Percentiles rank a stretch among this genome's conserved stretches.
Evolutionary conservation across 2,888 invertebrate genomes (phyloP).

Genomic region (Ophioninae sp.): DNA sequence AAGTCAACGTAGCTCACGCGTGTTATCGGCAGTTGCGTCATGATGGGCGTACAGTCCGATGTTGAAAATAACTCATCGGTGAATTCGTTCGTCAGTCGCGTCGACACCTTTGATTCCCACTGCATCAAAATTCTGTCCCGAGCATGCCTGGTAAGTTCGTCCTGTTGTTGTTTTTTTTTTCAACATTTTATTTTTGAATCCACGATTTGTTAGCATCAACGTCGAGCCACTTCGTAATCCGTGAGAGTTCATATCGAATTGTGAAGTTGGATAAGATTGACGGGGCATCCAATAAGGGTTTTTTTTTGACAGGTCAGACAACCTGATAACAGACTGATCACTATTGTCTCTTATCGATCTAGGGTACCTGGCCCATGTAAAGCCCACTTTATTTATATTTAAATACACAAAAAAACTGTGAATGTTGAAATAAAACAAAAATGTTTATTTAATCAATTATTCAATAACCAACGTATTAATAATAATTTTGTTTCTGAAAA

Average conservation of each 20-base stretch:
- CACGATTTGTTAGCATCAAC: too few species aligned
- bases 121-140: conserved; percentile 2
- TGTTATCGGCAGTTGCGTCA: conserved; percentile 43
- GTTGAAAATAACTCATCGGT: conserved; percentile 38
- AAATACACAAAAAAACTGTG: too few species aligned
- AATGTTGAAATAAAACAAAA: too few species aligned
- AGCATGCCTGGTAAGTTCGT: conserved; percentile 48
- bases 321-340: background rate
- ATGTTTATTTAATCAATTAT: too few species aligned
- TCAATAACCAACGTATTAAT: too few species aligned
- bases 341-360: too few species aligned
- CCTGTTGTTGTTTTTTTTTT: background rate
- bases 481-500: too few species aligned
- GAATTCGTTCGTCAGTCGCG: conserved; percentile 41
- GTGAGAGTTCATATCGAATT: background rate
- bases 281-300: background rate
- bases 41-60: conserved; percentile 47
- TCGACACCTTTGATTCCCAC: conserved; percentile 22
- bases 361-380: too few species aligned
- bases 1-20: conserved; percentile 2
- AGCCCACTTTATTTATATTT: too few species aligned
- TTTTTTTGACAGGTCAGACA: too few species aligned
- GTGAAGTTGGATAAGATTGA: background rate
- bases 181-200: too few species aligned
- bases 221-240: background rate